These are phyloP conservation scores for Macrobrachium rosenbergii DNA, from an alignment of 1,140 invertebrate genomes.

Conservation along the genomic window DNA sequence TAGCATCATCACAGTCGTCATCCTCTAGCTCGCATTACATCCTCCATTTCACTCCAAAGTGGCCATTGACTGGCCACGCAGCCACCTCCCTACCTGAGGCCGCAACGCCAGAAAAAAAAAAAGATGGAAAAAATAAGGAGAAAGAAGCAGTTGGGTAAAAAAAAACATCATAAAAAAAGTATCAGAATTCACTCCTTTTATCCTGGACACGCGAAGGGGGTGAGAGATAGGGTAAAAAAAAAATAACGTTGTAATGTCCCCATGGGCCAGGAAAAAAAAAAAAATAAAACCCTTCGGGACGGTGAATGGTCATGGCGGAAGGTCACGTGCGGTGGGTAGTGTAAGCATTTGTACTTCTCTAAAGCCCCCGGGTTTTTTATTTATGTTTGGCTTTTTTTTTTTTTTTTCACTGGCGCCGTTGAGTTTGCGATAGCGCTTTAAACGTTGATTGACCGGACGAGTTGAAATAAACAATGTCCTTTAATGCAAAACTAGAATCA, in stretches of 20 bases:
- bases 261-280: background rate
- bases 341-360: background rate
- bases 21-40: constrained; percentile 10
- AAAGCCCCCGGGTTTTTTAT: background rate
- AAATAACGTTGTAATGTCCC: constrained; percentile 17
- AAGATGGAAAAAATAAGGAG: background rate
- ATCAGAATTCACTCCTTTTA: constrained; percentile 54
- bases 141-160: constrained; percentile 1
- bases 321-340: constrained; percentile 8
- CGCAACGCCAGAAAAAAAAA: background rate
- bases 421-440: no score
- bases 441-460: no score
- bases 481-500: no score
- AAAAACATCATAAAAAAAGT: constrained; percentile 44
- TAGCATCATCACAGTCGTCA: no score
- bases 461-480: no score
- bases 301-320: background rate
- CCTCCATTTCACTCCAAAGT: constrained; percentile 50
- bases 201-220: constrained; percentile 39
- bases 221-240: constrained; percentile 9
- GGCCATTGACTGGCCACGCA: constrained; percentile 49
- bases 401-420: no score
- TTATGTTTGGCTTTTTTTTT: background rate
- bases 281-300: background rate
- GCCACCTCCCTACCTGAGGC: background rate